Percentiles rank a stretch among this genome's conserved stretches.
These are phyloP conservation scores for Drosophila malerkotliana DNA, from an alignment of 1,140 invertebrate genomes.

Conservation along the genomic window DNA sequence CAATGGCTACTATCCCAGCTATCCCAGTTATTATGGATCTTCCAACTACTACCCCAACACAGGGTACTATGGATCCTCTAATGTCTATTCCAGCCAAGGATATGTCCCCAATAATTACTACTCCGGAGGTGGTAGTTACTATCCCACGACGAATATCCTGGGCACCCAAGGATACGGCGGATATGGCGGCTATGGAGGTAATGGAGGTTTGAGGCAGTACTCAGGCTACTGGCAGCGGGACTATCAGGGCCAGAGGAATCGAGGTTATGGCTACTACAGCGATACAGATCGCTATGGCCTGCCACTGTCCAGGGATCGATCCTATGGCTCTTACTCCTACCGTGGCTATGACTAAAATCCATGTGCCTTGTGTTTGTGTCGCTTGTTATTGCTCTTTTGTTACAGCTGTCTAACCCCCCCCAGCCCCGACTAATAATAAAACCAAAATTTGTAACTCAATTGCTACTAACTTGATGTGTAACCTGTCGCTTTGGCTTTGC, in stretches of 20 bases:
- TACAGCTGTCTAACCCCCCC: slow-evolving; percentile 4
- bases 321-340: slow-evolving; percentile 41
- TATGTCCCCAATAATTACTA: slow-evolving; percentile 40
- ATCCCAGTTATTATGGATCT: slow-evolving; percentile 47
- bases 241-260: slow-evolving; percentile 77
- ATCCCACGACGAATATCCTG: slow-evolving; percentile 74
- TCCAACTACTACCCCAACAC: slow-evolving; percentile 46
- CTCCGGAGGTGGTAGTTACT: slow-evolving; percentile 41
- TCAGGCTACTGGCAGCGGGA: slow-evolving; percentile 82
- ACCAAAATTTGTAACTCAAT: slow-evolving; percentile 15
- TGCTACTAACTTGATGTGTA: slow-evolving; percentile 46
- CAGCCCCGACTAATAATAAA: slow-evolving; percentile 24
- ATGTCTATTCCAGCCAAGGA: slow-evolving; percentile 28
- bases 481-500: slow-evolving; percentile 36
- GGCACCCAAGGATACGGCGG: slow-evolving; percentile 75
- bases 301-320: slow-evolving; percentile 51
- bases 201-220: slow-evolving; percentile 83
- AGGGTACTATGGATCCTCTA: slow-evolving; percentile 33
- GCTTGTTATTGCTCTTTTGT: slow-evolving; percentile 32
- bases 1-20: slow-evolving; percentile 24
- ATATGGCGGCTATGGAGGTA: slow-evolving; percentile 84
- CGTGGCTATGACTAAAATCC: slow-evolving; percentile 69
- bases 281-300: slow-evolving; percentile 79
- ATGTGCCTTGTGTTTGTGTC: slow-evolving; percentile 10
- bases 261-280: slow-evolving; percentile 78